Evolutionary conservation across 2,113 vertebrate genomes (phyloP), one percentile per base, ranked within the genome.

Genomic region (Polyodon spathula): DNA sequence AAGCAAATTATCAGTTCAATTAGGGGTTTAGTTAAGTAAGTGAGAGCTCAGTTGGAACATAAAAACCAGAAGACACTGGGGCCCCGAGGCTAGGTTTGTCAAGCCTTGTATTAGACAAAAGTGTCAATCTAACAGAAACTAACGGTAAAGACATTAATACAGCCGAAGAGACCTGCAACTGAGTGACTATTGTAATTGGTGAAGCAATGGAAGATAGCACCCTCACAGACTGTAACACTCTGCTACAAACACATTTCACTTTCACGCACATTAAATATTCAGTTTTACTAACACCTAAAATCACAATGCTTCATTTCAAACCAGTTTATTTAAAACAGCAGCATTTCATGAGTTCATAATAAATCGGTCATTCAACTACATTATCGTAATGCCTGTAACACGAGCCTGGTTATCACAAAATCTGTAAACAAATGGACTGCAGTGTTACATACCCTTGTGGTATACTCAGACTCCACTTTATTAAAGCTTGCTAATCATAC

Each of bases 191-290:
- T 52, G 42, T 37, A 64, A 64, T 50, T 56, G 10, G 50, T 27
- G 14, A 52, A 59, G 40, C 63, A 15, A 50, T 64, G 27, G 10
- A 40, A 17, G 43, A 15, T 51, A 54, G 43, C 50, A 14, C 14
- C 57, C 57, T 54, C 41, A 3, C 48, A 37, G 51, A 59, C 50
- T 53, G 48, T 11, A 11, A 50, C n/a, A 56, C 43, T 64, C 51
- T 58, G 48, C 40, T 5, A 41, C 57, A 53, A 59, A 53, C 57
- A 54, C 53, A 51, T 38, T 17, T 41, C 3, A 50, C 12, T 50
- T 50, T n/a, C 48, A 11, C 8, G 12, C 7, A 15, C 62, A n/a
- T 43, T 59, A 63, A 59, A 54, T 54, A 44, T 59, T 64, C 63
- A 38, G 53, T 59, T 57, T 54, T 16, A 27, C 40, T 15, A 14